Base-by-base conservation (phyloP, 2,888 invertebrate genomes). In the Scaptodrosophila latifasciaeformis region DNA sequence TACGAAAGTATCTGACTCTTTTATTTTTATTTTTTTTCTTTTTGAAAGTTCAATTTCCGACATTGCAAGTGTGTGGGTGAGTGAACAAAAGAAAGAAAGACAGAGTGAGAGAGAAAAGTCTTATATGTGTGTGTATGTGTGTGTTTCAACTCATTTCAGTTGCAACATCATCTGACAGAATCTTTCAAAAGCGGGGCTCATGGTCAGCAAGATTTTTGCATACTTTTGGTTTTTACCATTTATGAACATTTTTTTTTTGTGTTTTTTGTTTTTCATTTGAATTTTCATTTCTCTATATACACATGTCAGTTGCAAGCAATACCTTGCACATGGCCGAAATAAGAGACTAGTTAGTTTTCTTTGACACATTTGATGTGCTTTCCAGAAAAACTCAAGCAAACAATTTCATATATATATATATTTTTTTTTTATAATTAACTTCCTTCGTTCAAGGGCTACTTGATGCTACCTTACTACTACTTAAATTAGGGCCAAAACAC, bases 101-200 rank as follows among this genome's bases (percentile, higher is more conserved):
- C 24, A 24, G 24, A 24, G 47, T 45, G n/a, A n/a, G n/a, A n/a
- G n/a, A n/a, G n/a, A n/a, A n/a, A n/a, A n/a, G n/a, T n/a, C n/a
- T n/a, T n/a, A n/a, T n/a, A n/a, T 34, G 19, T 35, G 17, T 31
- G 31, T 13, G 9, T 9, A 39, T 35, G 13, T 29, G 9, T 15
- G 13, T 24, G 24, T 46, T 37, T 24, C 31, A 34, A 27, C 34
- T 17, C 40, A 49, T 37, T 18, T 24, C 17, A 10, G 17, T 9
- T 30, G 40, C 44, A 54, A 50, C 57, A 57, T 61, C 34, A 60
- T 59, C 54, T 61, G 59, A 54, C 65, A 65, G 63, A 65, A 71
- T 52, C 83, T 76, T 74, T 71, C 83, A 79, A 71, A 78, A 71
- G 56, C 46, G 82, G 83, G 83, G 83, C 83, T 82, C 83, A 71